Evolutionary conservation across 2,888 invertebrate species (phyloP).

Genomic region (Spialia ferax): DNA sequence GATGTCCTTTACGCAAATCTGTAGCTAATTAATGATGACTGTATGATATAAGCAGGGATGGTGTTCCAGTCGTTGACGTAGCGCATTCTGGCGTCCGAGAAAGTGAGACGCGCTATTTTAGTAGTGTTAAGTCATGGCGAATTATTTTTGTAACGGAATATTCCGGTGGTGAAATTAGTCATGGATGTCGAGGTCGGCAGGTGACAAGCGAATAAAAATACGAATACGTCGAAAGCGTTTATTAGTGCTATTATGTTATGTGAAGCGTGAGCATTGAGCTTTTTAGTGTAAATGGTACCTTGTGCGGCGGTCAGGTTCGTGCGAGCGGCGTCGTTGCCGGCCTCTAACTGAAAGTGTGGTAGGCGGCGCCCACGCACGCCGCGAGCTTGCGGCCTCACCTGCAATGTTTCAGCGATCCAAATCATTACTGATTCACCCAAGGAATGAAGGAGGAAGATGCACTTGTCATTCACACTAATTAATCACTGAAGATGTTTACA

Average conservation of each 20-base stretch:
- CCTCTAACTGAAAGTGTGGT: slow-evolving; percentile 73
- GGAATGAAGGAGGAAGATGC: too few relatives aligned
- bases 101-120: slow-evolving; percentile 72
- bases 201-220: slow-evolving; percentile 68
- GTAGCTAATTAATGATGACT: slow-evolving; percentile 30
- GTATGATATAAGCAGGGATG: slow-evolving; percentile 19
- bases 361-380: slow-evolving; percentile 65
- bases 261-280: slow-evolving; percentile 61
- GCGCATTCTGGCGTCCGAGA: slow-evolving; percentile 50
- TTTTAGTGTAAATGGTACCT: slow-evolving; percentile 66
- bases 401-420: slow-evolving; percentile 67
- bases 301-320: slow-evolving; percentile 83
- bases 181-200: slow-evolving; percentile 70
- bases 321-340: slow-evolving; percentile 83
- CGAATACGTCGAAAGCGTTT: slow-evolving; percentile 68
- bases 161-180: slow-evolving; percentile 74
- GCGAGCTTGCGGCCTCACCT: slow-evolving; percentile 69
- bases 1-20: not conserved
- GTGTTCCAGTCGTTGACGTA: slow-evolving; percentile 44
- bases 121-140: slow-evolving; percentile 76
- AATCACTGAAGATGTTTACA: not conserved
- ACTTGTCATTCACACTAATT: slow-evolving; percentile 36
- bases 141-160: slow-evolving; percentile 79
- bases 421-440: slow-evolving; percentile 42
- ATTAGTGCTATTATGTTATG: slow-evolving; percentile 76